Base-by-base conservation (phyloP, 2,113 vertebrate species). In the Sterrhoptilus dennistouni region DNA sequence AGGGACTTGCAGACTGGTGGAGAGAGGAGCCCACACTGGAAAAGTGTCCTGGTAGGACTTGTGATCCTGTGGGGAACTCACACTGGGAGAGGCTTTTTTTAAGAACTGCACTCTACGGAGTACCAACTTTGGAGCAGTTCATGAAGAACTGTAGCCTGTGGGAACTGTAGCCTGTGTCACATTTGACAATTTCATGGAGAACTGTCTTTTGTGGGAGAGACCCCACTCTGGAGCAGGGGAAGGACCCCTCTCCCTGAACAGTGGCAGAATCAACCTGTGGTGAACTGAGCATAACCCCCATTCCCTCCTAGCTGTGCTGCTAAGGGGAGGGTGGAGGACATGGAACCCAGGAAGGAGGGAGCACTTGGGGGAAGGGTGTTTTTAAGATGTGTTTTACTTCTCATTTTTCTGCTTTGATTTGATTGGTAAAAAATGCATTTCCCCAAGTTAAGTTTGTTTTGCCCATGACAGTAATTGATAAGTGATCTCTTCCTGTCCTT, bases 201-300 rank as follows among this genome's bases (percentile, higher is more conserved):
- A 57, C 36, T 44, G 14, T 44, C 18, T 44, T 40, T 25, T 22
- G 5, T 36, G 22, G 25, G 18, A 72, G 7, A 13, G 22, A 64
- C 5, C 5, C 25, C 28, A 27, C 1, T 4, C 42, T 50, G 42
- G 17, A 50, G 36, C 25, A 27, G 59, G 25, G 3, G 11, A 57
- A 65, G 33, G 18, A 65, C 22, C 6, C 22, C 21, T 57, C 42
- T 42, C 27, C 14, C 22, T 36, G 18, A 65, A 33, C 12, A 66
- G 36, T 0, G 0, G 25, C 12, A 65, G 31, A 72, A 87, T 44
- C 42, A 50, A 33, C 15, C 31, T 33, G 18, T 28, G 44, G 7
- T 36, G 44, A 44, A 65, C 27, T 59, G 27, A 65, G 57, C 56
- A 70, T 18, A 70, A 53, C 7, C 15, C 19, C 16, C 40, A 25